A percentile compares a stretch with the other conserved stretches of the same genome.
These are phyloP conservation scores for Pipistrellus nathusii DNA, from an alignment of 2,797 vertebrate genomes.

Conservation along the genomic window DNA sequence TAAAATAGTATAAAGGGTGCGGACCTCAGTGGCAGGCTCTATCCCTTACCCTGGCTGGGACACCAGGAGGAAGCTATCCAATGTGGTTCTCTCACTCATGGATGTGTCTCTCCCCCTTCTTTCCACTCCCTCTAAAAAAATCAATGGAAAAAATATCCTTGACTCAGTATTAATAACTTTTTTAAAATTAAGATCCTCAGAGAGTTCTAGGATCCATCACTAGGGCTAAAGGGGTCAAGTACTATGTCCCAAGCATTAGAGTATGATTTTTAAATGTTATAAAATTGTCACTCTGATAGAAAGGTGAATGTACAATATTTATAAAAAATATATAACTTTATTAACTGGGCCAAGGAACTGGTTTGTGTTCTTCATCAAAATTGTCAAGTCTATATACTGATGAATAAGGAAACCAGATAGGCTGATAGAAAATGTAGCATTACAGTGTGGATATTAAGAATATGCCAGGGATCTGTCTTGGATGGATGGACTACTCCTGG, in stretches of 20 bases:
- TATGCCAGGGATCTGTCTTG: background rate
- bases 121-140: too few relatives aligned
- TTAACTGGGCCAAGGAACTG: background rate
- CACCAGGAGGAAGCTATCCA: too few relatives aligned
- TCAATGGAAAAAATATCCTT: too few relatives aligned
- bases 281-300: background rate
- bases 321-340: conserved; percentile 13
- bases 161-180: too few relatives aligned
- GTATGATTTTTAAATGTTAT: background rate
- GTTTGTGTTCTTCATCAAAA: background rate
- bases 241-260: background rate
- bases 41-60: too few relatives aligned
- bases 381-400: background rate
- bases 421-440: background rate
- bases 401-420: background rate
- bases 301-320: background rate
- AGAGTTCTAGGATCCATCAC: background rate
- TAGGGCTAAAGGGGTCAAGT: background rate
- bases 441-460: background rate
- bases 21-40: too few relatives aligned
- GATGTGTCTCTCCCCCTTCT: too few relatives aligned
- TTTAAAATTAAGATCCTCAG: background rate
- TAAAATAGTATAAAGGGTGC: conserved; percentile 1
- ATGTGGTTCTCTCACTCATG: too few relatives aligned
- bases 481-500: background rate